Evolutionary conservation across 2,113 vertebrate species (phyloP).

Genomic region (Leptosomus discolor): DNA sequence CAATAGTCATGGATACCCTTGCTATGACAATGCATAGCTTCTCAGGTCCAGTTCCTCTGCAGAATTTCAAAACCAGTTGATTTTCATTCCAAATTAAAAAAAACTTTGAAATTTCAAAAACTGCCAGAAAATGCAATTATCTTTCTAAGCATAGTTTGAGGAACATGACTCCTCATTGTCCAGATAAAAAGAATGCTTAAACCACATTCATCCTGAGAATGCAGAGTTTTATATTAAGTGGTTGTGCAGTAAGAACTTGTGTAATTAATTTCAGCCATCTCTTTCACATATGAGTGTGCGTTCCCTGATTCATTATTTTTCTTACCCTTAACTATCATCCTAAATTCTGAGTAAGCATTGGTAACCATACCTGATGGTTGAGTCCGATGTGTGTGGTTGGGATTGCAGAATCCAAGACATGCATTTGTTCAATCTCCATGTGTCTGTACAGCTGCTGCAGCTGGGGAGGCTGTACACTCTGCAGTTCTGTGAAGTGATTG

Average conservation of each 20-base stretch:
- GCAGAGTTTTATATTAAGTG: not conserved
- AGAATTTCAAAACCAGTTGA: not conserved
- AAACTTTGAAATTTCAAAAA: not conserved
- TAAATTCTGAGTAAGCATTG: not conserved
- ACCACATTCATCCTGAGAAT: not conserved
- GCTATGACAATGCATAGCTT: not conserved
- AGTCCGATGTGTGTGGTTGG: constrained; percentile 74
- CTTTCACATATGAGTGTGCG: not conserved
- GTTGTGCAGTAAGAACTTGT: not conserved
- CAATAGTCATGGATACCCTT: not conserved
- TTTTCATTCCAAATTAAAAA: not conserved
- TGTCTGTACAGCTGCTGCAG: constrained; percentile 86
- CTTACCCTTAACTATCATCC: not conserved
- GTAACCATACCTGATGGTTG: constrained; percentile 72
- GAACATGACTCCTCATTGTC: not conserved
- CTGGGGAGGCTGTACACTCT: constrained; percentile 91
- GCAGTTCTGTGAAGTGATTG: constrained; percentile 93
- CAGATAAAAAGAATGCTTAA: not conserved
- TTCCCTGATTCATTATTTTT: not conserved
- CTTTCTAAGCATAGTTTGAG: not conserved
- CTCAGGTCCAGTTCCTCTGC: not conserved
- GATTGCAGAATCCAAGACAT: constrained; percentile 84
- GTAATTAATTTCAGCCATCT: not conserved
- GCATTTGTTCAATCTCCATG: constrained; percentile 84
- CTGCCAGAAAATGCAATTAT: not conserved